Evolutionary conservation across 1,140 invertebrate genomes (phyloP).

Genomic region (Anastatus disparis): DNA sequence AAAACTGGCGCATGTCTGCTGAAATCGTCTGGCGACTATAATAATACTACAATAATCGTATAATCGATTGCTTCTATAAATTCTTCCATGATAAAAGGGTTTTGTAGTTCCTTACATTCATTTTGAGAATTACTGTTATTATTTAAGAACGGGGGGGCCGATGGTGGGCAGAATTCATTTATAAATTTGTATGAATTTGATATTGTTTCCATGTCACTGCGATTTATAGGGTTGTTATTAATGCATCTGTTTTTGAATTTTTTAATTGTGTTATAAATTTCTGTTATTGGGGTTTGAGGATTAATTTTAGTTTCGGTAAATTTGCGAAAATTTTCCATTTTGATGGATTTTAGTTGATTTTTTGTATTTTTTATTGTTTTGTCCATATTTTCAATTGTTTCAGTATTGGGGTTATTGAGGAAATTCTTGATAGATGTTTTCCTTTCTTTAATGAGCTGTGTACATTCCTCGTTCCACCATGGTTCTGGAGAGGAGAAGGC

Average conservation of each 20-base stretch:
- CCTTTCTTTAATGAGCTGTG: not conserved
- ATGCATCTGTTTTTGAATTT: not conserved
- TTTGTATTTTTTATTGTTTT: not conserved
- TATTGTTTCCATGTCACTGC: not conserved
- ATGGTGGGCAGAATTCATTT: not conserved
- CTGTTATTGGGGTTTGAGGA: not conserved
- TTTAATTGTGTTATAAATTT: not conserved
- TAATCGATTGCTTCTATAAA: not conserved
- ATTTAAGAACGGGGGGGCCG: not conserved
- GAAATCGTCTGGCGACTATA: too few species aligned
- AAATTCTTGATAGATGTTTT: not conserved
- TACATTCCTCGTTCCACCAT: not conserved
- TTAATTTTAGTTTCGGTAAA: not conserved
- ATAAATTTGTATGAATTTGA: not conserved
- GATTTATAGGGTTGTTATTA: not conserved
- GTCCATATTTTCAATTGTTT: not conserved
- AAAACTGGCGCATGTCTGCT: too few species aligned
- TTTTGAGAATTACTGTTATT: not conserved
- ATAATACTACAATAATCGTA: not conserved
- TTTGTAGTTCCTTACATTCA: not conserved
- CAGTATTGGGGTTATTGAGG: not conserved
- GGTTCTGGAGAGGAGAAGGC: not conserved
- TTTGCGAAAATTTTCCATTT: too few species aligned
- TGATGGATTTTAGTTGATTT: not conserved
- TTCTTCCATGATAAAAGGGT: not conserved